Evolutionary conservation across 2,113 vertebrate genomes (phyloP).

Genomic region (Alethe castanea): DNA sequence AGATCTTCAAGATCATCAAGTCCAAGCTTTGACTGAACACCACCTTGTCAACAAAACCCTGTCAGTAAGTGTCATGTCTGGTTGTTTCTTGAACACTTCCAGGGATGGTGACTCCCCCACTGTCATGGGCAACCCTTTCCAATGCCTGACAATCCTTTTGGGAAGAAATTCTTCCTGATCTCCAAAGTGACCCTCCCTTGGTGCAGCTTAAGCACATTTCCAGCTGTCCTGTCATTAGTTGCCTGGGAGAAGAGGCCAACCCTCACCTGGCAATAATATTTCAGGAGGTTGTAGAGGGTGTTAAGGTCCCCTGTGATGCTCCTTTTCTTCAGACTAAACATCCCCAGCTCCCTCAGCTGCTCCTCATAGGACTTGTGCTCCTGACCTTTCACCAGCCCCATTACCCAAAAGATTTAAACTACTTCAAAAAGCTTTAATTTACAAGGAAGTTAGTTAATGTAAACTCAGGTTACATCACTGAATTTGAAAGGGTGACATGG

Average conservation of each 20-base stretch:
- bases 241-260: background rate
- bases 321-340: background rate
- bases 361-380: background rate
- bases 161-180: background rate
- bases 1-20: background rate
- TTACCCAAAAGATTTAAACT: background rate
- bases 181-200: background rate
- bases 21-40: background rate
- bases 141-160: background rate
- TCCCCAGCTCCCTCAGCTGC: background rate
- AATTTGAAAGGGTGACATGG: background rate
- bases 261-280: background rate
- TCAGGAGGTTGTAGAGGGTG: background rate
- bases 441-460: background rate
- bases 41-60: background rate
- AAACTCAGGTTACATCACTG: background rate
- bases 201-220: background rate
- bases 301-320: background rate
- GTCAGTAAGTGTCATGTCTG: too few relatives aligned
- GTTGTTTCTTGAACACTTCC: background rate
- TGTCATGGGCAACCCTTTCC: background rate
- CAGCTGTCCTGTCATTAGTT: background rate
- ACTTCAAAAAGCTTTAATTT: background rate
- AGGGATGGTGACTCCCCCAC: background rate
- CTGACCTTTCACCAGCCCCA: background rate